These are phyloP conservation scores for Drosophila mauritiana DNA, from an alignment of 1,140 invertebrate genomes.

Conservation along the genomic window DNA sequence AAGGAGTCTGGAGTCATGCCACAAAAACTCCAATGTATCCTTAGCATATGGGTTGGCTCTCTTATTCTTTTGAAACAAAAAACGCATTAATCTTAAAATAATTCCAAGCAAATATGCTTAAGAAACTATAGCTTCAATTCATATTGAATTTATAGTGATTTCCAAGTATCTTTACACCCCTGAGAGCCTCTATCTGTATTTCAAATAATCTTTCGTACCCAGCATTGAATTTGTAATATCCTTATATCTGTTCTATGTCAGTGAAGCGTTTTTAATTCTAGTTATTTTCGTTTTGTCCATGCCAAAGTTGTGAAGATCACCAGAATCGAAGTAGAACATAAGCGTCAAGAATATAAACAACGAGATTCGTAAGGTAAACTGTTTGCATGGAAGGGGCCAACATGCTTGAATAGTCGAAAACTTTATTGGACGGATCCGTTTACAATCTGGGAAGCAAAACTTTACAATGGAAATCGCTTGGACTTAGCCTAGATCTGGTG, in stretches of 20 bases:
- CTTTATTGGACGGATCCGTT: conserved; percentile 38
- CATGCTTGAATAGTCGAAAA: conserved; percentile 39
- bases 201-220: conserved; percentile 17
- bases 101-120: conserved; percentile 1
- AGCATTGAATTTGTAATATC: conserved; percentile 4
- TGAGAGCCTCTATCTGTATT: not conserved
- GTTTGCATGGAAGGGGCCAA: conserved; percentile 24
- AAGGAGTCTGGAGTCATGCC: conserved; percentile 2
- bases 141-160: not conserved
- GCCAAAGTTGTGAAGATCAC: conserved; percentile 73
- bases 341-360: conserved; percentile 51
- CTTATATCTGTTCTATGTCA: conserved; percentile 1
- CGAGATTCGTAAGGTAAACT: conserved; percentile 37
- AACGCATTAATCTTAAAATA: not conserved
- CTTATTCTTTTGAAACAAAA: conserved; percentile 1
- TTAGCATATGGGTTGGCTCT: conserved; percentile 8
- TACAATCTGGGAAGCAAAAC: conserved; percentile 69
- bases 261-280: conserved; percentile 4
- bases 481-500: conserved; percentile 43
- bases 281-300: conserved; percentile 39
- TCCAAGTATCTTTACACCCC: not conserved
- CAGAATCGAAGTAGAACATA: conserved; percentile 66
- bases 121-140: conserved; percentile 1
- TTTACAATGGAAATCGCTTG: conserved; percentile 75
- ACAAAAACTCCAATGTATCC: conserved; percentile 17